phyloP scores from a whole-genome alignment of 1,140 invertebrate species.

The Drosophila kikkawai region DNA sequence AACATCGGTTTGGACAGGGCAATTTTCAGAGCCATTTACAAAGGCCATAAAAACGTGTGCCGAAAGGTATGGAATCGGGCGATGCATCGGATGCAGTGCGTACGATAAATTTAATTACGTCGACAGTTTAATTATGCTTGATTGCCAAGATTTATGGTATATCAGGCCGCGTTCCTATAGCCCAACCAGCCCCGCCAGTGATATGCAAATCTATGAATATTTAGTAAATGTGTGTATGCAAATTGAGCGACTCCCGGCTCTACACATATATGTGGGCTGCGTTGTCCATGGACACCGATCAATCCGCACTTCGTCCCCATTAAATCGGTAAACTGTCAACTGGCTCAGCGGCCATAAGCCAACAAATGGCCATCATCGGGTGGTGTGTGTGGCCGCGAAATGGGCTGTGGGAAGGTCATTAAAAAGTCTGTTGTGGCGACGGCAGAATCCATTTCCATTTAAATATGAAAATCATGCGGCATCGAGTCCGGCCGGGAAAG shows the following conservation, averaged over 20 bases:
- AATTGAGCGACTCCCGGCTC: conserved; percentile 15
- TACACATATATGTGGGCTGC: background rate
- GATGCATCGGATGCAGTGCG: conserved; percentile 8
- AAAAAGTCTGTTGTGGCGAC: conserved; percentile 16
- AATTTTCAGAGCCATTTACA: conserved; percentile 52
- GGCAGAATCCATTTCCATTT: conserved; percentile 26
- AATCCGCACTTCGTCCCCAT: conserved; percentile 45
- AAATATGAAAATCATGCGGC: conserved; percentile 28
- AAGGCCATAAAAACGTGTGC: conserved; percentile 29
- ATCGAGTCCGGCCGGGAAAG: background rate
- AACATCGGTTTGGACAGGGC: background rate
- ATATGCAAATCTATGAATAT: conserved; percentile 74
- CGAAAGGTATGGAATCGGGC: conserved; percentile 15
- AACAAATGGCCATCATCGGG: conserved; percentile 40
- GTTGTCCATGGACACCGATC: conserved; percentile 32
- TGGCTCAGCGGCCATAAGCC: conserved; percentile 34
- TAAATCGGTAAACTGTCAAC: conserved; percentile 49
- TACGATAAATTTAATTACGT: conserved; percentile 77
- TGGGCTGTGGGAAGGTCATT: conserved; percentile 25
- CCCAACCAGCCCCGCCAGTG: conserved; percentile 35
- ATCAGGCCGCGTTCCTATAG: background rate
- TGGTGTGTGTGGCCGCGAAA: conserved; percentile 20
- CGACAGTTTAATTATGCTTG: conserved; percentile 75
- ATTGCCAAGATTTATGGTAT: conserved; percentile 59
- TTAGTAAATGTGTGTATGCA: conserved; percentile 67